A percentile compares a stretch with the other conserved stretches of the same genome.
phyloP scores from a whole-genome alignment of 2,888 invertebrate genomes.

The Xanthia togata region DNA sequence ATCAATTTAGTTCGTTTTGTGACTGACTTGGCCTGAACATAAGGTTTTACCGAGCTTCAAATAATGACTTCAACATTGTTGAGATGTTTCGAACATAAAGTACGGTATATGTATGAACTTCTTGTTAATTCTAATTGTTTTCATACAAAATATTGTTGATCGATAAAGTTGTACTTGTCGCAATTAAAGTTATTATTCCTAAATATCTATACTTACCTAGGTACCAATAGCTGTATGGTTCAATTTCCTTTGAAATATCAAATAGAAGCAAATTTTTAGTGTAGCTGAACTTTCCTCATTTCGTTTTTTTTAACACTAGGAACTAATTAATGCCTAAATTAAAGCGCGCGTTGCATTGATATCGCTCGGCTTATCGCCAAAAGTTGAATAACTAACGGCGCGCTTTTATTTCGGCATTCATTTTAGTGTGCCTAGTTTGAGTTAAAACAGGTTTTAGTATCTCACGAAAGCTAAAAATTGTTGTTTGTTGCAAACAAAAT shows the following conservation, averaged over 20 bases:
- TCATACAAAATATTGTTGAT: slow-evolving; percentile 55
- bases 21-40: not conserved
- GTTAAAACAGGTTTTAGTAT: not conserved
- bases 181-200: slow-evolving; percentile 10
- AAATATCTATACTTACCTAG: not conserved
- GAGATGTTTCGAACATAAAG: not conserved
- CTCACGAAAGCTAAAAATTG: not conserved
- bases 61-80: not conserved
- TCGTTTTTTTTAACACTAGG: not conserved
- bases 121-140: slow-evolving; percentile 13
- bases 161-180: slow-evolving; percentile 47
- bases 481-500: not conserved
- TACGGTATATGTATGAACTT: not conserved
- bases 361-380: not conserved
- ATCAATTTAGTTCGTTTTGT: not conserved
- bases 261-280: not conserved
- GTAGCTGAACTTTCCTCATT: not conserved
- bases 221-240: not conserved
- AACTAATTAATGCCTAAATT: not conserved
- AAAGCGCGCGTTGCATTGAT: not conserved
- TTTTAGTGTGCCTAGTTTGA: not conserved
- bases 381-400: not conserved
- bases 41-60: not conserved
- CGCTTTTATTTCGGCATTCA: not conserved
- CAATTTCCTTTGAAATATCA: not conserved